Base-by-base conservation (phyloP, 2,797 vertebrate species). In the Taeniopygia guttata region DNA sequence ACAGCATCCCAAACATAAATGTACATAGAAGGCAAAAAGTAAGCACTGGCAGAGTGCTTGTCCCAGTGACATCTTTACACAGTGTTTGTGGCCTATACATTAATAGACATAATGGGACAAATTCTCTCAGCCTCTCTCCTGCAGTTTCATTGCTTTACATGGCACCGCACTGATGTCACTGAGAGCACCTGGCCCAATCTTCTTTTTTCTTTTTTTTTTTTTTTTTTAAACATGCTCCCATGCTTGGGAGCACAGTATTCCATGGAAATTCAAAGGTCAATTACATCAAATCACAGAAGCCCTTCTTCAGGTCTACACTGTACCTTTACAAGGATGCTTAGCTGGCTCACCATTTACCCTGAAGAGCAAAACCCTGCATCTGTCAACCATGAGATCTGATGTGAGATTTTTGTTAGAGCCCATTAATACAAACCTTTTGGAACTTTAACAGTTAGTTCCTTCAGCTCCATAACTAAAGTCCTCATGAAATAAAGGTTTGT, bases 21-120 rank as follows among this genome's bases (percentile, higher is more conserved):
- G 30, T 64, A 93, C 72, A 93, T 2, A 8, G 59, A 95, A 84
- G 73, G 95, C 87, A 80, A 76, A 95, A 85, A 89, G 72, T 56
- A 92, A 94, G 90, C 70, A 81, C 32, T 72, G 48, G 32, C 54
- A 29, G 32, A 89, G 29, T 77, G 89, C 64, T 52, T 90, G 85
- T 93, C 76, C 85, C 96, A 96, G 94, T 86, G 84, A 92, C 78
- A 84, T 42, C 80, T 84, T 95, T 77, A 95, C 89, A 93, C 94
- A 95, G 93, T 91, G 92, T 87, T 90, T 74, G 59, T 83, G 90
- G 93, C 85, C 80, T 89, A 73, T 72, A 94, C 59, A 75, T 72
- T 78, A 84, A 64, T 23, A 60, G 48, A 90, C 13, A 6, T 16
- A 46, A 42, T 1, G 48, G 66, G 51, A 72, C 62, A 90, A 84